These are phyloP conservation scores for Chamaetylas fuelleborni DNA, from an alignment of 2,113 vertebrate species.

Conservation along the genomic window DNA sequence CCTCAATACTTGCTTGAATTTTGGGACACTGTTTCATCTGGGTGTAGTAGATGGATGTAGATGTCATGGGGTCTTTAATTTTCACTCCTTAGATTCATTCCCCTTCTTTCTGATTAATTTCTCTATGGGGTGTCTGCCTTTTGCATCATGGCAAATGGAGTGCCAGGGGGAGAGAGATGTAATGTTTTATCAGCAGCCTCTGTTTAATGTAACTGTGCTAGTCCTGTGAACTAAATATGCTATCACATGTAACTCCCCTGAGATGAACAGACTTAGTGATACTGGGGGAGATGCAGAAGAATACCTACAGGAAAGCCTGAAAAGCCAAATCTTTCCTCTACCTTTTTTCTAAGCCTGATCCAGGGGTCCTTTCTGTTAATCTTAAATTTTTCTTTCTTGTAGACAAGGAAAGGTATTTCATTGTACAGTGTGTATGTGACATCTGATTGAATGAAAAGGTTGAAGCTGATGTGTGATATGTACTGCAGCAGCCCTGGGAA, in stretches of 20 bases:
- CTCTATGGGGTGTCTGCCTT: conserved; percentile 63
- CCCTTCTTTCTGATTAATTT: conserved; percentile 64
- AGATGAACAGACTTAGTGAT: background rate
- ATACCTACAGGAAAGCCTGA: background rate
- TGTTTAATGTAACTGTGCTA: conserved; percentile 52
- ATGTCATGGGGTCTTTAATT: conserved; percentile 67
- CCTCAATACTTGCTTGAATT: conserved; percentile 43
- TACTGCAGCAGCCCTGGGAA: background rate
- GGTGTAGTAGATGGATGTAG: conserved; percentile 27
- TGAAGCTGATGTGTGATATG: background rate
- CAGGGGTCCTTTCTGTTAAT: background rate
- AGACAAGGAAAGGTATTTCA: background rate
- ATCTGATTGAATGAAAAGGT: background rate
- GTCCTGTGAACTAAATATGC: conserved; percentile 59
- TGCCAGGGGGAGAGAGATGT: conserved; percentile 4
- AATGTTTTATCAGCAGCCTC: conserved; percentile 57
- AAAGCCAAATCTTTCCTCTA: background rate
- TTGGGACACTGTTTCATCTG: conserved; percentile 25
- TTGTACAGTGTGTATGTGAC: background rate
- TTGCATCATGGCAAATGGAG: conserved; percentile 36
- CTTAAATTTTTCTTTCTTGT: background rate
- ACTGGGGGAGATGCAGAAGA: background rate
- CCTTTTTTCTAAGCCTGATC: background rate
- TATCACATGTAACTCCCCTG: conserved; percentile 45
- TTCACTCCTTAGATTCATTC: conserved; percentile 55